Conservation (phyloP, 2,113 vertebrate species). For the Tonatia bakeri region DNA sequence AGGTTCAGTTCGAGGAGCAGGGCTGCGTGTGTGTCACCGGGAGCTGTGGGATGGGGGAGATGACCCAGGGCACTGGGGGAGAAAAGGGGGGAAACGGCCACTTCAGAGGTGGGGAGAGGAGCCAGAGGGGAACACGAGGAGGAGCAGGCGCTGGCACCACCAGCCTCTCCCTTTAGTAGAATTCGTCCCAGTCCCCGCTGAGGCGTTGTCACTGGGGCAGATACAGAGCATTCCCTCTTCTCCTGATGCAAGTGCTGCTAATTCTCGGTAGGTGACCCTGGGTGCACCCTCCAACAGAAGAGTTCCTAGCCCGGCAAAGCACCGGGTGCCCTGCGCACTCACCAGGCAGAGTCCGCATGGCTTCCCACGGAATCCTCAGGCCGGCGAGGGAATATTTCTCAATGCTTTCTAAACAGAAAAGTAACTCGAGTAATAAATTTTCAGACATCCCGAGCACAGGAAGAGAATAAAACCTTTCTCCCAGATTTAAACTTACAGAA, state of each 20-base stretch:
- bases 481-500: not conserved
- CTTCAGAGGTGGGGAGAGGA: fast-evolving
- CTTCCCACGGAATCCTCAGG: not conserved
- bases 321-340: fast-evolving
- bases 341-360: not conserved
- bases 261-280: not conserved
- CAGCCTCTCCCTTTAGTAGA: fast-evolving
- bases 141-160: not conserved
- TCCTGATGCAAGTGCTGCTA: not conserved
- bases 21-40: fast-evolving
- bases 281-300: fast-evolving
- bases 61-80: not conserved
- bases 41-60: fast-evolving
- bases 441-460: not conserved
- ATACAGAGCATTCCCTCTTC: fast-evolving
- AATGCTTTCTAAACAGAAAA: not conserved
- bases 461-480: not conserved
- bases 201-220: fast-evolving
- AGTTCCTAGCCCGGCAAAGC: too few relatives aligned
- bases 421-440: not conserved
- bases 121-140: not conserved
- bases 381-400: not conserved
- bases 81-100: fast-evolving
- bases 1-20: not conserved
- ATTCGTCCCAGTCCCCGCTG: fast-evolving